Base-by-base conservation (phyloP, 2,113 vertebrate species). In the Phyllostomus hastatus region DNA sequence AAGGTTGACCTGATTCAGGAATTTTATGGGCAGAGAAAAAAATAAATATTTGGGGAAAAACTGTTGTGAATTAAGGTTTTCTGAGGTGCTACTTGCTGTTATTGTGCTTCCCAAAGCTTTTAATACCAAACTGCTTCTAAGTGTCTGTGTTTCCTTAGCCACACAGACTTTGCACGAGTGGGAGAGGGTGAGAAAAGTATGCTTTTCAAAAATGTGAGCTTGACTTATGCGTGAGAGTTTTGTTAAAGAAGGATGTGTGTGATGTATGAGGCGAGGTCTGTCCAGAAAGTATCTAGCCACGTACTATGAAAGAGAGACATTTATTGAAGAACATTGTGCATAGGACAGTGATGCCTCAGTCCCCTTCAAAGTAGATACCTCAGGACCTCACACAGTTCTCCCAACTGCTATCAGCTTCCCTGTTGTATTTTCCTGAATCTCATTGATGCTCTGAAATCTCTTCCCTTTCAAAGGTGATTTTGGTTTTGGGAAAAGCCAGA, bases 21-120 rank as follows among this genome's bases (percentile, higher is more conserved):
- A 88, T 75, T 95, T 94, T 52, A 59, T 43, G 28, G 28, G 69
- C 19, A 87, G 61, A 82, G 88, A 88, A 92, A 87, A 73, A 78
- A 35, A n/a, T 61, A 83, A 72, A 46, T 70, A 88, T 48, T 91
- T 91, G 16, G 72, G 31, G 26, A 48, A 85, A 41, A 52, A n/a
- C 11, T 0, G 16, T 79, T 64, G 38, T 48, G 26, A 82, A 95
- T 43, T 50, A 76, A 52, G 10, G 20, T 85, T 93, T 94, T 94
- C 64, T 35, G 90, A 48, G 26, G 52, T 17, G 22, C 7, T 31
- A 59, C 64, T 87, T 43, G 24, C 7, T 81, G 46, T 90, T 35
- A 20, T 20, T 76, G 22, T 41, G 14, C 76, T 61, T 93, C 38
- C n/a, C 33, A n/a, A 67, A 67, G 41, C 17, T 46, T 84, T 88